Conservation (phyloP, 1,140 invertebrate species). For the Gonatopus flavifemur region DNA sequence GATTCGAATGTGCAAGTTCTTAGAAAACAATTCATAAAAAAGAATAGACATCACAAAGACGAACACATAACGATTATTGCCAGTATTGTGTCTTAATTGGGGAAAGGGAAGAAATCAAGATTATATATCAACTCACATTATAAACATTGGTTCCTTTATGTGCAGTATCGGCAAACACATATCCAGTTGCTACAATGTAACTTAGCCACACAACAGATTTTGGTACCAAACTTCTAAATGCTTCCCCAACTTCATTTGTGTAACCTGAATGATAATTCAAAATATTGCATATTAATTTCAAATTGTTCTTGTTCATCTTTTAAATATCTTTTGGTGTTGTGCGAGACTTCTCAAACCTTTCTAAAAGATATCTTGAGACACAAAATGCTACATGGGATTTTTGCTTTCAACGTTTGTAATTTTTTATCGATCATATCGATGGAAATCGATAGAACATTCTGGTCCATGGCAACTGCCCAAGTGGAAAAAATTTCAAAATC, state of each 20-base stretch:
- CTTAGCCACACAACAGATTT: slow-evolving; percentile 72
- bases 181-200: slow-evolving; percentile 80
- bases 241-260: slow-evolving; percentile 93
- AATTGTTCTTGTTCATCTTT: no score
- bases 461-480: no score
- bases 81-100: neutral
- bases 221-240: slow-evolving; percentile 80
- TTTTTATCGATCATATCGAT: no score
- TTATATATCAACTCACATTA: slow-evolving; percentile 60
- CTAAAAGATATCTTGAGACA: no score
- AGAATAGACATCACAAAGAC: neutral
- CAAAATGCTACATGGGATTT: no score
- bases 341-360: no score
- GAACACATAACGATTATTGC: slow-evolving; percentile 29
- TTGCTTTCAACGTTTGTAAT: no score
- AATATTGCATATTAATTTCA: slow-evolving; percentile 24
- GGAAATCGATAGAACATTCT: slow-evolving; percentile 49
- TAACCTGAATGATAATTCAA: no score
- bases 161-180: slow-evolving; percentile 84
- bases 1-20: neutral
- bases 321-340: no score
- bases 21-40: neutral
- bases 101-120: neutral
- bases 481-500: no score
- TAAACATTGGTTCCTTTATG: slow-evolving; percentile 76